Evolutionary conservation across 2,113 vertebrate species (phyloP), one percentile per base, ranked within the genome.

Genomic region (Cinclus cinclus): DNA sequence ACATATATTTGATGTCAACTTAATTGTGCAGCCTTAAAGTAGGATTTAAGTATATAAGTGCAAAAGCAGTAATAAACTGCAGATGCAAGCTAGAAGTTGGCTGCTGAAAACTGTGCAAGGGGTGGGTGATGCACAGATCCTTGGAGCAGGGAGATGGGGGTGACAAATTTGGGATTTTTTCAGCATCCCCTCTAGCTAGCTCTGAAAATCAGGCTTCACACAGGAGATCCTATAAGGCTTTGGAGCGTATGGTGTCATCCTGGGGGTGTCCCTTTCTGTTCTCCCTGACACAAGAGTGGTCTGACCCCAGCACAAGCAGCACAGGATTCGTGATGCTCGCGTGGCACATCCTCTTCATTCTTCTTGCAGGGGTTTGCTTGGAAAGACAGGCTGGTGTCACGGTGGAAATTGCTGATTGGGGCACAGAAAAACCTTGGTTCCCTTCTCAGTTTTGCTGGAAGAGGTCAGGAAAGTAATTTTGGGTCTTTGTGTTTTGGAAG

Each of bases 261-360:
- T 1, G 7, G 65, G 41, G 15, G 41, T 41, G 71, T 65, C 31
- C 46, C 25, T 73, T 80, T 33, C 59, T 39, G 42, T 22, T 82
- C 15, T 68, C 33, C 35, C 31, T 69, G 2, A 0, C 4, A 13
- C 63, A 47, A 0, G 0, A 68, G 33, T 25, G 15, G 21, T 35
- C 17, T 47, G 47, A 33, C 39, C 16, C 35, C 42, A 47, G 60
- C 49, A 50, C 11, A 24, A 25, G 64, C 17, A 19, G 37, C 3
- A 0, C 0, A 0, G 15, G 31, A 52, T 53, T 30, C 4, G 0
- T 46, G 47, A 59, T n/a, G 63, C 53, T 80, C 9, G 0, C 10
- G 0, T 19, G 24, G 17, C 4, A 1, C 0, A 0, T 39, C 37
- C 55, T 74, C 35, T 20, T 21, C 6, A 2, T 12, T 44, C 1